phyloP scores from a whole-genome alignment of 64 coral and sea anemone genomes.

The Acropora tenuis region DNA sequence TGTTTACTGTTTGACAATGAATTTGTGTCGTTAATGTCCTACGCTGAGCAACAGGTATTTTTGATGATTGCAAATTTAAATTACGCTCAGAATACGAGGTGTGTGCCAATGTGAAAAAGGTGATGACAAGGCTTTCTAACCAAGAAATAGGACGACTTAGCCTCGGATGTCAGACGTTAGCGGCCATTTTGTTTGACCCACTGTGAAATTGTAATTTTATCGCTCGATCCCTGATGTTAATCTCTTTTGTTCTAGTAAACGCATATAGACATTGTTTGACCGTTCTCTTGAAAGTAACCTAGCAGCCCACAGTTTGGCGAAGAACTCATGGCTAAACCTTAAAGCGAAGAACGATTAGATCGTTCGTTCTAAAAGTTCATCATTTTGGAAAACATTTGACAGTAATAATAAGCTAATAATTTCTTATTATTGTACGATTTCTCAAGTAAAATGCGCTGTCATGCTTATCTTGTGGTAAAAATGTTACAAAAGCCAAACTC shows the following conservation, averaged over 20 bases:
- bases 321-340: not conserved
- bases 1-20: not conserved
- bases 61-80: not conserved
- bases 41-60: no score
- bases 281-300: not conserved
- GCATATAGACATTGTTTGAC: not conserved
- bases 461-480: not conserved
- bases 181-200: not conserved
- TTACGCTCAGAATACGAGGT: not conserved
- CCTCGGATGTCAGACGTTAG: not conserved
- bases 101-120: not conserved
- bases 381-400: no score
- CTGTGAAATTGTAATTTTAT: not conserved
- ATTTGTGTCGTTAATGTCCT: not conserved
- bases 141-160: not conserved
- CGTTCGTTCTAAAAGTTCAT: no score
- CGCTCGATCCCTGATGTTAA: slow-evolving; percentile 1
- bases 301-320: not conserved
- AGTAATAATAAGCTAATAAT: no score
- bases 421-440: no score
- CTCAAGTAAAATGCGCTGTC: not conserved
- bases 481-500: not conserved
- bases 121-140: not conserved
- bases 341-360: no score
- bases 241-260: slow-evolving; percentile 3